phyloP scores from a whole-genome alignment of 2,888 invertebrate species.

The Pristionchus mayeri region DNA sequence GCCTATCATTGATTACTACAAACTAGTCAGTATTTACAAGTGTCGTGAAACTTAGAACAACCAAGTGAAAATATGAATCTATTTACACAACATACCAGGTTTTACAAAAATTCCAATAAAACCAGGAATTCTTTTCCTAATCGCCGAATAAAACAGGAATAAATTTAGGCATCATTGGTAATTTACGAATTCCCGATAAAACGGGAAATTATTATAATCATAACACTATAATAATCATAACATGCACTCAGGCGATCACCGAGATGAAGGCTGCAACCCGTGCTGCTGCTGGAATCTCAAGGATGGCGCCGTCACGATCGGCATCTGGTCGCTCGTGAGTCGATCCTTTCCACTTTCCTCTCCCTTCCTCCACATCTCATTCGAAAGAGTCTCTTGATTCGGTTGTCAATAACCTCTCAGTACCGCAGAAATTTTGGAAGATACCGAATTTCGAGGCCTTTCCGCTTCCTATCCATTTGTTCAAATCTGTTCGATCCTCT shows the following conservation, averaged over 20 bases:
- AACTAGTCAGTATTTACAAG: too few relatives aligned
- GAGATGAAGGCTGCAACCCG: conserved; percentile 63
- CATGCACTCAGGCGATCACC: conserved; percentile 1
- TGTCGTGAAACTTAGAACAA: too few relatives aligned
- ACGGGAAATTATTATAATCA: neutral
- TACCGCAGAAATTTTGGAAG: neutral
- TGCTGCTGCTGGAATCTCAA: conserved; percentile 76
- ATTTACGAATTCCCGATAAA: too few relatives aligned
- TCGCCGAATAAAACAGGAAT: too few relatives aligned
- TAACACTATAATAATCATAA: neutral
- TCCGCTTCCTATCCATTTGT: neutral
- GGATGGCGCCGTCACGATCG: conserved; percentile 74
- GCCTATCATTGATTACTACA: too few relatives aligned
- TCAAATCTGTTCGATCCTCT: neutral
- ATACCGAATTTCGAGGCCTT: neutral
- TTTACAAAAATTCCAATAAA: neutral
- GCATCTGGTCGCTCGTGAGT: conserved; percentile 76
- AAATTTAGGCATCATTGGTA: too few relatives aligned
- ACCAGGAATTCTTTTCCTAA: neutral
- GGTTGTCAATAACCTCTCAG: neutral
- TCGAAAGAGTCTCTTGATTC: neutral
- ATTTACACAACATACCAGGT: neutral
- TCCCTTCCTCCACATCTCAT: neutral
- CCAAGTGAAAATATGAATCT: neutral
- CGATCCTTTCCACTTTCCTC: neutral